Evolutionary conservation across 2,113 vertebrate genomes (phyloP).

Genomic region (Myotis brandtii): DNA sequence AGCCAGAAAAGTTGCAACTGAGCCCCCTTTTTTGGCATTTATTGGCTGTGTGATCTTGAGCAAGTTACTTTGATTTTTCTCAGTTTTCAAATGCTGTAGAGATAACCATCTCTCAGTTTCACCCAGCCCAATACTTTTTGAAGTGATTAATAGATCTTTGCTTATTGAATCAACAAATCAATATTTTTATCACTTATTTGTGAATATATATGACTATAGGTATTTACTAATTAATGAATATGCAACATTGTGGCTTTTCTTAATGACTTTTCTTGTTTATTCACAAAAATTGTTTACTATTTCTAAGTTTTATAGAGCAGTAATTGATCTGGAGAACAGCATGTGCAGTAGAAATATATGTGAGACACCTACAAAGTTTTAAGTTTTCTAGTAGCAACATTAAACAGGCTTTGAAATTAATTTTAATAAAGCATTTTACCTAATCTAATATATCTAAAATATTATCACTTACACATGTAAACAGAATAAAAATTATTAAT

Average conservation of each 20-base stretch:
- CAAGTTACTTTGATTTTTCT: constrained; percentile 16
- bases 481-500: not conserved
- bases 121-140: not conserved
- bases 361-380: not conserved
- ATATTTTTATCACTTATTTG: not conserved
- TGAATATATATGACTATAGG: not conserved
- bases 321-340: not conserved
- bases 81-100: not conserved
- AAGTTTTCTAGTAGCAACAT: not conserved
- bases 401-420: constrained; percentile 19
- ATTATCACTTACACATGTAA: not conserved
- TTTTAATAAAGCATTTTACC: constrained; percentile 26
- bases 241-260: not conserved
- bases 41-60: not conserved
- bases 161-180: constrained; percentile 1
- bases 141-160: not conserved
- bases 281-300: not conserved
- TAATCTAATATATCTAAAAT: not conserved
- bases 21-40: not conserved
- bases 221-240: not conserved
- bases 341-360: not conserved
- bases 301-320: not conserved
- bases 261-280: not conserved
- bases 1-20: not conserved
- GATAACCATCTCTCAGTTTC: not conserved